These are phyloP conservation scores for Lasioglossum lativentre DNA, from an alignment of 2,888 invertebrate genomes.

Conservation along the genomic window DNA sequence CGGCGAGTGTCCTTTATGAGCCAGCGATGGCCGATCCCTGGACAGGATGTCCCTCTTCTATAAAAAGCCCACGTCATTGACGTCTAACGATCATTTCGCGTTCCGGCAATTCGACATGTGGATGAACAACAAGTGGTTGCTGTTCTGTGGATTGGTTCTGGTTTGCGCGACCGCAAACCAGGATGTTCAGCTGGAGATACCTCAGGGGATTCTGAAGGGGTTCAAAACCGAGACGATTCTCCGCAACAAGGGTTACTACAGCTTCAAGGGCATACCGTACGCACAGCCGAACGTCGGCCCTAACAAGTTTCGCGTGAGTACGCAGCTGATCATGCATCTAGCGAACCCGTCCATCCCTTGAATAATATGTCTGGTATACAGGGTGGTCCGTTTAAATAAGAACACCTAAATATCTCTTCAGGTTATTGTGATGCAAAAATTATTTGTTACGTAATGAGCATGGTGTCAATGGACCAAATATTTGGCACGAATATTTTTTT, in stretches of 20 bases:
- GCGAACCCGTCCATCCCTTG: too few relatives aligned
- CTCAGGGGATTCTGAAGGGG: constrained; percentile 78
- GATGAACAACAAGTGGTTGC: constrained; percentile 63
- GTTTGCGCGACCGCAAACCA: constrained; percentile 66
- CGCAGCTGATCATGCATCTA: too few relatives aligned
- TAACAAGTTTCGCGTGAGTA: constrained; percentile 77
- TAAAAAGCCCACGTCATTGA: constrained; percentile 38
- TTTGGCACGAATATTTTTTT: too few relatives aligned
- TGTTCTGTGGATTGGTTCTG: constrained; percentile 62
- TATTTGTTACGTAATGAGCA: too few relatives aligned
- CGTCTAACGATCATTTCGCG: neutral
- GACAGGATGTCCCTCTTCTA: constrained; percentile 18
- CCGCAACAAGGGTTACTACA: constrained; percentile 74
- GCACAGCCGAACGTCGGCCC: constrained; percentile 76
- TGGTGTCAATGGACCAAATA: too few relatives aligned
- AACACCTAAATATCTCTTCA: too few relatives aligned
- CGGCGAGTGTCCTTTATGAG: constrained; percentile 15
- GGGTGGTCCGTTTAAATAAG: too few relatives aligned
- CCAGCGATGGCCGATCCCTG: neutral
- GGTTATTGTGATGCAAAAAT: too few relatives aligned
- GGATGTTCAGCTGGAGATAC: constrained; percentile 75
- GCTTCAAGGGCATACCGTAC: constrained; percentile 81
- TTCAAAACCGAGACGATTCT: constrained; percentile 72
- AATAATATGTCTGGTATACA: too few relatives aligned
- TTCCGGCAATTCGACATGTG: constrained; percentile 69